Base-by-base conservation (phyloP, 1,140 invertebrate genomes). In the Monomorium pharaonis region DNA sequence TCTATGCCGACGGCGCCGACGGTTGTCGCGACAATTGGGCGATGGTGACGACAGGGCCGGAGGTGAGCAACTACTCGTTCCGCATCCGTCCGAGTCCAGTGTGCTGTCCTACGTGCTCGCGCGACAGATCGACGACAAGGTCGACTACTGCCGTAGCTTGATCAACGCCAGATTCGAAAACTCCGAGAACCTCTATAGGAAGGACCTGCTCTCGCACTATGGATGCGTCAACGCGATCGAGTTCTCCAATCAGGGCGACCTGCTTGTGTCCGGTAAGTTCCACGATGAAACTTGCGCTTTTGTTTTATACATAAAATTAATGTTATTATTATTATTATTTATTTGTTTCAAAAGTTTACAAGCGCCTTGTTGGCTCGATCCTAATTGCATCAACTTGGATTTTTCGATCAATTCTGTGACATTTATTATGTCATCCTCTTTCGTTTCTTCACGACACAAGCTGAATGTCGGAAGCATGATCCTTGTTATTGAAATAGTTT, bases 201-300 rank as follows among this genome's bases (percentile, higher is more conserved):
- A 97, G 89, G 98, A 99, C 96, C 95, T 99, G 21, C 95, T 97
- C 78, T 97, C 97, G 44, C 98, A 99, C 95, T 99, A 97, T 96
- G 98, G 98, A 88, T 99, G 98, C 96, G 98, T 99, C 33, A 99
- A 99, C 96, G 98, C 98, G 33, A 98, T 99, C 88, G 98, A 99
- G 95, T 99, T 99, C 96, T 98, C 98, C 5, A 96, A 96, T 72
- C 97, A 98, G 94, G 98, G 98, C 85, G 96, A 98, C 93, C 96
- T 97, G 80, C 96, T 99, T 67, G 96, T 97, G 85, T 99, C 98
- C 92, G 98, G 98, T 99, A 96, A 95, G 89, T 85, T n/a, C 10
- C 88, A 37, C 37, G 12, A 18, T 47, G 18, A 51, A 51, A 72
- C 18, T 72, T 14, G 18, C 47, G 16, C n/a, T 69, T 33, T 51